Percentiles rank a stretch among this genome's conserved stretches.
These are phyloP conservation scores for Tuberolachnus salignus DNA, from an alignment of 2,888 invertebrate species.

Conservation along the genomic window DNA sequence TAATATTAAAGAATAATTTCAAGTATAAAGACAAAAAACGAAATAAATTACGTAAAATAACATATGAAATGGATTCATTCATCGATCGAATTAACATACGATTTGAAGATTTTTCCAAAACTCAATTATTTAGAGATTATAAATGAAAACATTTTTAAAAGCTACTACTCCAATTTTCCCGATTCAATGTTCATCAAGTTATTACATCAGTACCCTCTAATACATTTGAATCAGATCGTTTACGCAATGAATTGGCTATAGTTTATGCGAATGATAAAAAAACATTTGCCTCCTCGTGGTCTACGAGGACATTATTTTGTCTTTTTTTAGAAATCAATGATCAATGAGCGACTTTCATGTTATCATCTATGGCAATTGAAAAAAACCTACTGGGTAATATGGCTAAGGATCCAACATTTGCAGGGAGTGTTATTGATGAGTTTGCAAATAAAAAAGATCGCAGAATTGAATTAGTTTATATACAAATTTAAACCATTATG, in stretches of 20 bases:
- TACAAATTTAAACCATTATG: too few relatives aligned
- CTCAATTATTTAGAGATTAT: conserved; percentile 26
- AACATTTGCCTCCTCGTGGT: conserved; percentile 1
- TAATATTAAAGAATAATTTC: too few relatives aligned
- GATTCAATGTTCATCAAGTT: not conserved
- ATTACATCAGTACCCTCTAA: conserved; percentile 23
- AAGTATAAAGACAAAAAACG: too few relatives aligned
- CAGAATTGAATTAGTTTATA: too few relatives aligned
- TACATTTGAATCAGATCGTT: conserved; percentile 19
- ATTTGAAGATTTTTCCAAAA: conserved; percentile 37
- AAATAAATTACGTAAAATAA: too few relatives aligned
- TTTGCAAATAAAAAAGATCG: too few relatives aligned
- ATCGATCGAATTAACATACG: conserved; percentile 12
- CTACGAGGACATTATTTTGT: conserved; percentile 22
- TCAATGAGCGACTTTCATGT: conserved; percentile 23
- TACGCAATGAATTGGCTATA: conserved; percentile 21
- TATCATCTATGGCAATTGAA: conserved; percentile 26
- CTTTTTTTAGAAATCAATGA: conserved; percentile 38
- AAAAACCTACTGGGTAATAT: too few relatives aligned
- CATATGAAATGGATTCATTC: conserved; percentile 36
- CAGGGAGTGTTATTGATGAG: too few relatives aligned
- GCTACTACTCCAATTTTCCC: conserved; percentile 4
- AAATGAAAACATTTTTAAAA: conserved; percentile 30
- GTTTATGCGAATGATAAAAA: conserved; percentile 14
- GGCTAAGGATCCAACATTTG: too few relatives aligned